These are phyloP conservation scores for Lasioglossum morio DNA, from an alignment of 2,888 invertebrate genomes.

Conservation along the genomic window DNA sequence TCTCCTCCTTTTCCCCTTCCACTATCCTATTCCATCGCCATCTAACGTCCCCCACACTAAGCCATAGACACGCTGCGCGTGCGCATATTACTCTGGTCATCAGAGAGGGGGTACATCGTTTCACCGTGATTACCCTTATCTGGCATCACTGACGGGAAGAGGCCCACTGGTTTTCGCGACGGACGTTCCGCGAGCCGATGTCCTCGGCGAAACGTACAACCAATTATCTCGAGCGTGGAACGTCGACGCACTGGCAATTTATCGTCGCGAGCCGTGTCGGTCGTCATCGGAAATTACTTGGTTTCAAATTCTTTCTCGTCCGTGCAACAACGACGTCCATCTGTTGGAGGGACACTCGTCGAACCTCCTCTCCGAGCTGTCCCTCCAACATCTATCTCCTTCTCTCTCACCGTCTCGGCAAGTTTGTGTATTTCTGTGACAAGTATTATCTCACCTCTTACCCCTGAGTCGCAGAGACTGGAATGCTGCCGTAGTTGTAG, in stretches of 20 bases:
- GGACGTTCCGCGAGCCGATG: neutral
- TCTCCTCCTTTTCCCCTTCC: too few relatives aligned
- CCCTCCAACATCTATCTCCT: slow-evolving; percentile 14
- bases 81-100: too few relatives aligned
- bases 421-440: slow-evolving; percentile 68
- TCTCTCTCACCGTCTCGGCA: slow-evolving; percentile 58
- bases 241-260: neutral
- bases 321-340: slow-evolving; percentile 18
- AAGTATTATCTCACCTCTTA: slow-evolving; percentile 91
- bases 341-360: slow-evolving; percentile 5
- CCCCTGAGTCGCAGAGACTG: slow-evolving; percentile 96
- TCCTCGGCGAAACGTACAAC: neutral
- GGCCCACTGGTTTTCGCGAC: neutral
- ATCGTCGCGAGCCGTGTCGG: too few relatives aligned
- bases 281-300: too few relatives aligned
- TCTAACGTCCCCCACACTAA: too few relatives aligned
- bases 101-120: too few relatives aligned
- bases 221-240: neutral
- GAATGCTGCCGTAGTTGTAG: slow-evolving; percentile 96
- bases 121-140: too few relatives aligned
- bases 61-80: too few relatives aligned
- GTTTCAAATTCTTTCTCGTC: slow-evolving; percentile 45
- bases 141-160: too few relatives aligned
- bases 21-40: too few relatives aligned
- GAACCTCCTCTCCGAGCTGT: slow-evolving; percentile 4